Evolutionary conservation across 2,113 vertebrate species (phyloP), one percentile per base, ranked within the genome.

Genomic region (Plestiodon gilberti): DNA sequence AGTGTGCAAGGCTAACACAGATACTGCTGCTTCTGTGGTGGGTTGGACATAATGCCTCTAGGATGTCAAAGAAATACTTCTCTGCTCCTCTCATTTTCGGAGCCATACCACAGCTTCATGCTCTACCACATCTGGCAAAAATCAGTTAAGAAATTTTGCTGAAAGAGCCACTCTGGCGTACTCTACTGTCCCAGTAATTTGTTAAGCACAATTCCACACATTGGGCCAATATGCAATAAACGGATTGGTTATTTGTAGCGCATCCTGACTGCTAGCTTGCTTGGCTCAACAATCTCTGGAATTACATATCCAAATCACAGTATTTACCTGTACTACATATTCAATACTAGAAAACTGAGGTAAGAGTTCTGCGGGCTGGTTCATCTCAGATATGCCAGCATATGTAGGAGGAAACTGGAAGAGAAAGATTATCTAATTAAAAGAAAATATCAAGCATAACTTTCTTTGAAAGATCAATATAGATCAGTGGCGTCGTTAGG

Each of bases 341-440:
- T 99, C 99, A 87, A 99, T 99, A 93, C 98, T 99, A 92, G 99
- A 99, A 94, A 99, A 99, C 82, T 99, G 99, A 86, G 98, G 98
- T 90, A 99, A 96, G 89, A 99, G 98, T 94, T 99, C 99, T 22
- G 98, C 98, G 17, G 99, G 98, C 64, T 99, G 98, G 95, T 99
- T 99, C 93, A 98, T 96, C 94, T 99, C 99, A 81, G 98, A 98
- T 96, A 99, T 99, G 35, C 99, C 98, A 83, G 98, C 98, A 30
- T 99, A 99, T 4, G 98, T 98, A 22, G 98, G 98, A 91, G 99
- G 99, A 95, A 99, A 99, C 98, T 99, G 93, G 6, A 95, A 91
- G 88, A 1, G 88, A 86, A 89, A 92, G 74, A 90, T 2, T 90
- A 8, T 18, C 81, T 78, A 65, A 81, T 61, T 86, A 84, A 35